These are phyloP conservation scores for Galerucella pusilla DNA, from an alignment of 2,888 invertebrate species.

Conservation along the genomic window DNA sequence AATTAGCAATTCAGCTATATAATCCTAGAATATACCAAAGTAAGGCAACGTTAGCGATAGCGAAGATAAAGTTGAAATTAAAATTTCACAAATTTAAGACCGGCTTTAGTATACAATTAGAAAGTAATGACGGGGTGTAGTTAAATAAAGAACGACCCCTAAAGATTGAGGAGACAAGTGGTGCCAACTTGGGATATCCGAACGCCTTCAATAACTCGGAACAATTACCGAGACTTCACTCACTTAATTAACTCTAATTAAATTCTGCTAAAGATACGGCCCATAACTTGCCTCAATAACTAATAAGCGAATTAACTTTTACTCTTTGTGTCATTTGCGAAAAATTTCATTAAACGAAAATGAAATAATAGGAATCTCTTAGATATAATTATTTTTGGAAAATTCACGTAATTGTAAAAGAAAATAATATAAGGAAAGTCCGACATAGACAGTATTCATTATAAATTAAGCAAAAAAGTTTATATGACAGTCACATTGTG, in stretches of 20 bases:
- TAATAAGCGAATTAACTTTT: slow-evolving; percentile 40
- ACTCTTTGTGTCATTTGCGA: slow-evolving; percentile 42
- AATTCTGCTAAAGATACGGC: slow-evolving; percentile 54
- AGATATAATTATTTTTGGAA: background rate
- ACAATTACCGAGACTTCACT: slow-evolving; percentile 49
- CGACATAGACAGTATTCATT: no score
- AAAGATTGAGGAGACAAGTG: slow-evolving; percentile 43
- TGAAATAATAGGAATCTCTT: background rate
- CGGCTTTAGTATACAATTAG: slow-evolving; percentile 42
- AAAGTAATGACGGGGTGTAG: slow-evolving; percentile 40
- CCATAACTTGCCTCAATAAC: slow-evolving; percentile 55
- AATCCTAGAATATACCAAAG: background rate
- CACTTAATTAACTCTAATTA: slow-evolving; percentile 43
- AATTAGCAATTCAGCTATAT: background rate
- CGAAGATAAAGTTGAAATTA: slow-evolving; percentile 33
- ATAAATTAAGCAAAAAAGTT: no score
- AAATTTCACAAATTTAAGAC: slow-evolving; percentile 46
- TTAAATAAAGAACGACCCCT: slow-evolving; percentile 33
- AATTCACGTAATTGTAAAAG: background rate
- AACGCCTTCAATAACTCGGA: slow-evolving; percentile 48
- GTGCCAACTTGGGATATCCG: slow-evolving; percentile 43
- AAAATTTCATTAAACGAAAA: slow-evolving; percentile 35
- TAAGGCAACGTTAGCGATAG: background rate
- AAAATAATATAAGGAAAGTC: no score
- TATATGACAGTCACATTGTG: no score